Evolutionary conservation across 2,888 invertebrate species (phyloP).

Genomic region (Sphaerophoria rueppellii): DNA sequence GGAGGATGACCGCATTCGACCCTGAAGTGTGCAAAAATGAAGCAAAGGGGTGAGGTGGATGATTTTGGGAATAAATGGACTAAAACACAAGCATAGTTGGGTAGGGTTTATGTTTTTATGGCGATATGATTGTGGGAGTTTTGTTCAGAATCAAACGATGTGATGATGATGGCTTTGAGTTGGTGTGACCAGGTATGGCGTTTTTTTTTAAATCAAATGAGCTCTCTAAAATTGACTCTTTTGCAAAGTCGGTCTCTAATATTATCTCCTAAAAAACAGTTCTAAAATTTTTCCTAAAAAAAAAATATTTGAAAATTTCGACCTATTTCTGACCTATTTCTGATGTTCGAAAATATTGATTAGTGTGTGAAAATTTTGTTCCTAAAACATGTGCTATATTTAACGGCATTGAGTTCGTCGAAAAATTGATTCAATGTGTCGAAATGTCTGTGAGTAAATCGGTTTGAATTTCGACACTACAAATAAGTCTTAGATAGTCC

Average conservation of each 20-base stretch:
- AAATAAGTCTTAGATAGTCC: too few species aligned
- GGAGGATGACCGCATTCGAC: slow-evolving; percentile 27
- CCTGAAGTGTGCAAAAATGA: slow-evolving; percentile 1
- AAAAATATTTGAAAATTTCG: too few species aligned
- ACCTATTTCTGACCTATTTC: too few species aligned
- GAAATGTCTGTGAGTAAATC: too few species aligned
- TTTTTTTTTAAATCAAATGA: neutral
- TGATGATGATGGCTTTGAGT: slow-evolving; percentile 31
- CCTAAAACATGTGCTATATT: too few species aligned
- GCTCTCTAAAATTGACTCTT: neutral
- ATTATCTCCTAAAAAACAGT: too few species aligned
- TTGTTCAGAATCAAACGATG: slow-evolving; percentile 7
- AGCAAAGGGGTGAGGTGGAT: neutral
- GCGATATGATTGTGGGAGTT: slow-evolving; percentile 29
- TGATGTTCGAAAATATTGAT: too few species aligned
- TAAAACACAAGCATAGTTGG: slow-evolving; percentile 36
- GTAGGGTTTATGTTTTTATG: slow-evolving; percentile 26
- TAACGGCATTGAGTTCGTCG: too few species aligned
- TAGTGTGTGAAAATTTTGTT: too few species aligned
- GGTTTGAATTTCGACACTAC: too few species aligned
- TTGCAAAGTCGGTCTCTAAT: neutral
- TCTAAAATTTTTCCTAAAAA: too few species aligned
- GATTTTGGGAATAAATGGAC: slow-evolving; percentile 29
- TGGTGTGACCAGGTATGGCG: slow-evolving; percentile 18
- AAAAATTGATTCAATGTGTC: too few species aligned